phyloP scores from a whole-genome alignment of 1,140 invertebrate species.

The Zophobas morio region DNA sequence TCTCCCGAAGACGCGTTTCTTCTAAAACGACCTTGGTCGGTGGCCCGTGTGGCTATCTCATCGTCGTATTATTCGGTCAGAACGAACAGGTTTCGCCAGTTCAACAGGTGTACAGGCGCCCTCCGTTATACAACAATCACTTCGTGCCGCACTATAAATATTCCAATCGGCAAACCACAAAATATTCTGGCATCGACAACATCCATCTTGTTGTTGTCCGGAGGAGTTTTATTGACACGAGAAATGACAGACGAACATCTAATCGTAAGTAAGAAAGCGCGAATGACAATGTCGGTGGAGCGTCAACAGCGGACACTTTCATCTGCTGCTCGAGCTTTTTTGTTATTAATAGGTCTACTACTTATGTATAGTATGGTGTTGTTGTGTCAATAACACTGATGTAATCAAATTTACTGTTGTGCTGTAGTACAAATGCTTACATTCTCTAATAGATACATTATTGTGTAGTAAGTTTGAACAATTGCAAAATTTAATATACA shows the following conservation, averaged over 20 bases:
- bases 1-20: background rate
- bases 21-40: conserved; percentile 51
- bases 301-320: no score
- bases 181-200: conserved; percentile 16
- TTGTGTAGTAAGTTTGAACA: no score
- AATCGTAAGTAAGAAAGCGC: no score
- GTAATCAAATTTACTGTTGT: no score
- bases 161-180: conserved; percentile 37
- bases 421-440: no score
- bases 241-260: background rate
- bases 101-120: conserved; percentile 60
- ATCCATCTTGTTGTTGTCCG: conserved; percentile 21
- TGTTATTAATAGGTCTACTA: no score
- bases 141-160: conserved; percentile 47
- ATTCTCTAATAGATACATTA: no score
- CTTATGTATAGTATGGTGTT: no score
- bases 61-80: conserved; percentile 60
- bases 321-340: no score
- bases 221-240: conserved; percentile 14
- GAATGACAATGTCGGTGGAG: no score
- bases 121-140: conserved; percentile 55
- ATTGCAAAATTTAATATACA: no score
- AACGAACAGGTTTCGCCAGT: conserved; percentile 58
- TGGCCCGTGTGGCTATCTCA: conserved; percentile 53
- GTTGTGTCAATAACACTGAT: no score